A percentile compares a stretch with the other conserved stretches of the same genome.
Conservation (phyloP, 1,140 invertebrate genomes). For the Patella vulgata region DNA sequence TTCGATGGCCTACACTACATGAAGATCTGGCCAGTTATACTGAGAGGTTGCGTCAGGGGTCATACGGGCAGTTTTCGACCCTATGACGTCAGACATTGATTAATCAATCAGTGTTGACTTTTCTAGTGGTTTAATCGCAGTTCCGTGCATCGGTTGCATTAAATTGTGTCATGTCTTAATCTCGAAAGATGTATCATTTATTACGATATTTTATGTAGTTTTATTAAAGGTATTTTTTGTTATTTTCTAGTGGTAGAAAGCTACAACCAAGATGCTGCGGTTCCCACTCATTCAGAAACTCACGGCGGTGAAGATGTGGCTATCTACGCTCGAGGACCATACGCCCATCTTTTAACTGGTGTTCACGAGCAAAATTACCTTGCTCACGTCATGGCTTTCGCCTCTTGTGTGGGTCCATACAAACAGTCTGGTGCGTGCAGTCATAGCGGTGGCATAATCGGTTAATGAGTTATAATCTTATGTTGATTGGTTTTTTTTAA, state of each 20-base stretch:
- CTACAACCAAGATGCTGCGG: constrained; percentile 68
- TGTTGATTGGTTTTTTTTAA: too few relatives aligned
- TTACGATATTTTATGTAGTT: constrained; percentile 2
- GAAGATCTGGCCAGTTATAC: too few relatives aligned
- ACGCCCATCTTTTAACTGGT: constrained; percentile 86
- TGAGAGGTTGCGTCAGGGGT: too few relatives aligned
- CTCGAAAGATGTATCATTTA: neutral
- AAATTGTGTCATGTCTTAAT: neutral
- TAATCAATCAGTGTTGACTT: too few relatives aligned
- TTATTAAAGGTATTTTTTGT: too few relatives aligned
- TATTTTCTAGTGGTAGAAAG: constrained; percentile 32
- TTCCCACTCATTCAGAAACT: constrained; percentile 71
- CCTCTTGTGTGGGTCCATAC: constrained; percentile 64
- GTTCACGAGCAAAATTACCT: constrained; percentile 93
- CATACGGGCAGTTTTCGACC: too few relatives aligned
- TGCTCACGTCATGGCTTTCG: constrained; percentile 79
- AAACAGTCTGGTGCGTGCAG: constrained; percentile 16
- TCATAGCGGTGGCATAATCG: too few relatives aligned
- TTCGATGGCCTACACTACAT: too few relatives aligned
- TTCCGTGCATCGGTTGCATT: neutral
- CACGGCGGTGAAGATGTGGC: constrained; percentile 63
- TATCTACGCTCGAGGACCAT: constrained; percentile 75
- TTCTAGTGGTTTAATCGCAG: too few relatives aligned
- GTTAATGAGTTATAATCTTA: too few relatives aligned
- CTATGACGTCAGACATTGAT: too few relatives aligned